Evolutionary conservation across 2,113 vertebrate species (phyloP).

Genomic region (Sialia sialis): DNA sequence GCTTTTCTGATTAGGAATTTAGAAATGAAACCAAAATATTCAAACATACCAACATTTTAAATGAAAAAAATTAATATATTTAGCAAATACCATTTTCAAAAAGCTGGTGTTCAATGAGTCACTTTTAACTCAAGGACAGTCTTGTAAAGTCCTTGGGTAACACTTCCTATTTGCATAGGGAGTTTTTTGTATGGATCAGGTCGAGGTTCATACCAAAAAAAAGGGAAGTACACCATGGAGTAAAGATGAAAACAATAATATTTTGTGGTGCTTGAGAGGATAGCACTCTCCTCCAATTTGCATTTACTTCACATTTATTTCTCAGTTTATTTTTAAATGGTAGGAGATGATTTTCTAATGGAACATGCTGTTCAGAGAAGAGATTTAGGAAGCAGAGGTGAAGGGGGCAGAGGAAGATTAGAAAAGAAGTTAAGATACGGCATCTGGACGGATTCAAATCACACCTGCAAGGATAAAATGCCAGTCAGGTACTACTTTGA

Average conservation of each 20-base stretch:
- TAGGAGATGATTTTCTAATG: background rate
- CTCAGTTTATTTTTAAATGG: background rate
- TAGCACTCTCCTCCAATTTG: background rate
- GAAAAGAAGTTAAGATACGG: background rate
- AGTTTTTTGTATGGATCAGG: background rate
- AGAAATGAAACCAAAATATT: background rate
- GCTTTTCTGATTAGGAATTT: background rate
- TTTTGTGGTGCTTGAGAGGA: background rate
- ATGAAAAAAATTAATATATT: background rate
- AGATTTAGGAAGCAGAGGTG: background rate
- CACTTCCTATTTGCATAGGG: background rate
- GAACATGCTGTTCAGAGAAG: background rate
- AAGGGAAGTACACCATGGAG: background rate
- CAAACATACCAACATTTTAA: background rate
- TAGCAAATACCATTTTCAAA: background rate
- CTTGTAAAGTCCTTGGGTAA: background rate
- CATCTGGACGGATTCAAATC: background rate
- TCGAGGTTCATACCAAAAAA: background rate
- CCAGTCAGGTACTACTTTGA: background rate
- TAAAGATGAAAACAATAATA: background rate
- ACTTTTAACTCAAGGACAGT: background rate
- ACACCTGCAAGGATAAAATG: background rate
- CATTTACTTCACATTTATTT: background rate
- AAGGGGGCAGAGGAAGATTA: background rate
- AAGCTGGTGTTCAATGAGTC: background rate